A percentile compares a stretch with the other conserved stretches of the same genome.
Evolutionary conservation across 2,888 invertebrate genomes (phyloP).

Genomic region (Sarcophaga subvicina): DNA sequence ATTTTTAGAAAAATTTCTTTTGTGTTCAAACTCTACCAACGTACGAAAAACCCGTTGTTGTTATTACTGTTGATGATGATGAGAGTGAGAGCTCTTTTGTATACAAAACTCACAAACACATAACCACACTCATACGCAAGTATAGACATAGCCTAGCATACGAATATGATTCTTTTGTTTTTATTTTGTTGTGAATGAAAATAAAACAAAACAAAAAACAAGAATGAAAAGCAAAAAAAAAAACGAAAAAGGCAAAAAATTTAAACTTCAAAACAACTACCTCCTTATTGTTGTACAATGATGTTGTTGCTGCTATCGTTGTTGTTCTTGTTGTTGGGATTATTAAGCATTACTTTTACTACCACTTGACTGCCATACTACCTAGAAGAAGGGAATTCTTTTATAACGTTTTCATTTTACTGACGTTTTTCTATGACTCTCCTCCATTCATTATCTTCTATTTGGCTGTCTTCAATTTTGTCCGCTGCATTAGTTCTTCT

Average conservation of each 20-base stretch:
- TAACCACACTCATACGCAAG: not conserved
- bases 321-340: conserved; percentile 1
- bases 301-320: conserved; percentile 6
- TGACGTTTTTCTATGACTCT: not conserved
- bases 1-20: conserved; percentile 9
- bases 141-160: conserved; percentile 1
- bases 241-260: conserved; percentile 7
- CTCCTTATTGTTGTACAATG: conserved; percentile 3
- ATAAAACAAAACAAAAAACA: conserved; percentile 40
- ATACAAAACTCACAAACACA: conserved; percentile 20
- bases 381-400: not conserved
- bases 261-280: conserved; percentile 57
- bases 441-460: conserved; percentile 7
- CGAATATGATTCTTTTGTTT: conserved; percentile 22
- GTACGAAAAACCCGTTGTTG: conserved; percentile 52
- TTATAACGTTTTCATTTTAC: not conserved
- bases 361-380: not conserved
- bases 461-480: not conserved
- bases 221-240: conserved; percentile 13
- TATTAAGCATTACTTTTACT: conserved; percentile 33
- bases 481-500: not conserved
- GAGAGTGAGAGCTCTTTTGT: conserved; percentile 59
- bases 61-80: conserved; percentile 23
- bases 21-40: conserved; percentile 31
- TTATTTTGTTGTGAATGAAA: conserved; percentile 41